phyloP scores from a whole-genome alignment of 2,888 invertebrate species.

The Cephus spinipes region DNA sequence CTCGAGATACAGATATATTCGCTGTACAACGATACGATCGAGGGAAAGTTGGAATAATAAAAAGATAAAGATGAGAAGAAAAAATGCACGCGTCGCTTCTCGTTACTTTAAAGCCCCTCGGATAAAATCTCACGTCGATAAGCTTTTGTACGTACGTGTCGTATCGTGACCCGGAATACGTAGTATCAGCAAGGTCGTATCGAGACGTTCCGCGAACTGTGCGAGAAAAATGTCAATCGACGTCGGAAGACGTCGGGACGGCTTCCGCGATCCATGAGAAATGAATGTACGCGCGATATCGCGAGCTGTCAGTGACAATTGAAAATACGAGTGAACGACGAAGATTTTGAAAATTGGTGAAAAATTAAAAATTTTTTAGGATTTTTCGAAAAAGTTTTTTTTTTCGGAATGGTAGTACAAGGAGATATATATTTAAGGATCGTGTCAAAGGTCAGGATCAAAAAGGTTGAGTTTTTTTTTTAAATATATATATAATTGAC shows the following conservation, averaged over 20 bases:
- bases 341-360: not conserved
- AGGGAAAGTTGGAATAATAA: not conserved
- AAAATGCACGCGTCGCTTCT: not conserved
- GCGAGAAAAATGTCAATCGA: conserved; percentile 22
- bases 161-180: conserved; percentile 43
- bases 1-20: not conserved
- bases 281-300: not conserved
- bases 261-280: not conserved
- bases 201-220: conserved; percentile 37
- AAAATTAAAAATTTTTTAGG: too few relatives aligned
- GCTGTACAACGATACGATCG: not conserved
- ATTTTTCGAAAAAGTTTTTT: not conserved
- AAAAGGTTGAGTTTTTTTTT: not conserved
- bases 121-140: conserved; percentile 34
- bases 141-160: conserved; percentile 40
- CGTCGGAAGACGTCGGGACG: not conserved
- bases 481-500: not conserved
- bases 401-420: not conserved
- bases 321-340: not conserved
- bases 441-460: not conserved
- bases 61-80: not conserved
- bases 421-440: not conserved
- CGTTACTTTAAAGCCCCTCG: not conserved
- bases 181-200: conserved; percentile 52
- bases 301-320: not conserved